phyloP scores from a whole-genome alignment of 2,113 vertebrate species.

The Nycticebus coucang region DNA sequence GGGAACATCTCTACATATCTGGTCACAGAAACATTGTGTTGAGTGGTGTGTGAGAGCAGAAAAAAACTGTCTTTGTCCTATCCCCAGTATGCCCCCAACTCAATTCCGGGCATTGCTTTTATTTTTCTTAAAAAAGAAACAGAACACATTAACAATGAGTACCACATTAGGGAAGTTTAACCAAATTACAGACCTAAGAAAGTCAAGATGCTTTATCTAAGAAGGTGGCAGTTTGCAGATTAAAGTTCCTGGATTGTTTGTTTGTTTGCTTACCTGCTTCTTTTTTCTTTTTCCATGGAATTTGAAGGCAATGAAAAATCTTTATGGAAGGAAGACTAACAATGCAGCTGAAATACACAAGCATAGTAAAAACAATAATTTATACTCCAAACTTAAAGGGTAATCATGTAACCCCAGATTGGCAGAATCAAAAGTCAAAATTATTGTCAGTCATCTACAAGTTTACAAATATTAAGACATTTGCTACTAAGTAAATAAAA shows the following conservation, averaged over 20 bases:
- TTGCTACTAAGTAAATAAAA: conserved; percentile 20
- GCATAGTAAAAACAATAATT: neutral
- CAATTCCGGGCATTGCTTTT: neutral
- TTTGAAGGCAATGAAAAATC: neutral
- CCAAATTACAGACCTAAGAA: neutral
- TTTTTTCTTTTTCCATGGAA: conserved; percentile 2
- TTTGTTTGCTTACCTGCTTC: neutral
- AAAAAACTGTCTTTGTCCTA: neutral
- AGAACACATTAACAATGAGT: neutral
- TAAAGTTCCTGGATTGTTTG: neutral
- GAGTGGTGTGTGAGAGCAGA: neutral
- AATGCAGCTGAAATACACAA: neutral
- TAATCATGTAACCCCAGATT: neutral
- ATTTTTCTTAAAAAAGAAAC: neutral
- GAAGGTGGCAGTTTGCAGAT: neutral
- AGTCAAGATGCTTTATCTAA: neutral
- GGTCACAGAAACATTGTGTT: neutral
- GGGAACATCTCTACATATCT: neutral
- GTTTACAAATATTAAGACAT: neutral
- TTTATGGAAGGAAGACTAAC: neutral
- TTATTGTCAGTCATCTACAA: neutral
- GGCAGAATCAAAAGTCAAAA: neutral
- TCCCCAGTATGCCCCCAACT: neutral
- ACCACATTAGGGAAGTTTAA: neutral
- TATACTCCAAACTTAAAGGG: neutral